Percentiles rank a stretch among this genome's conserved stretches.
These are phyloP conservation scores for Falco punctatus DNA, from an alignment of 2,113 vertebrate genomes.

Conservation along the genomic window DNA sequence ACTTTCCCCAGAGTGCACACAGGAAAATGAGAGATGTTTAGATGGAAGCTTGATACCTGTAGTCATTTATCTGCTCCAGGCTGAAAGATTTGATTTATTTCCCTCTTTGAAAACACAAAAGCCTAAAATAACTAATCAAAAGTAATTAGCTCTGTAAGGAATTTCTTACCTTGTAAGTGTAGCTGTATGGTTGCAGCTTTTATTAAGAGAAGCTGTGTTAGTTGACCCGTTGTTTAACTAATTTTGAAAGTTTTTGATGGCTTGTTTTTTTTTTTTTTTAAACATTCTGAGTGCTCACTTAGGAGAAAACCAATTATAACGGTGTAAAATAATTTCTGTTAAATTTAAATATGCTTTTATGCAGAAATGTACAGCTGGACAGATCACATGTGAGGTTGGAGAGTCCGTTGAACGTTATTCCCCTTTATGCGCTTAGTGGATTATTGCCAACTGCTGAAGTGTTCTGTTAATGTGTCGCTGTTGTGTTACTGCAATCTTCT, in stretches of 20 bases:
- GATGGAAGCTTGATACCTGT: neutral
- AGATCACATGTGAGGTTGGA: neutral
- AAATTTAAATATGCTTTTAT: neutral
- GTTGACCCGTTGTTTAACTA: neutral
- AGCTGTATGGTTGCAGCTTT: neutral
- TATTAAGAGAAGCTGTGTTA: neutral
- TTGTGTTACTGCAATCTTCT: neutral
- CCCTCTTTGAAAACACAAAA: neutral
- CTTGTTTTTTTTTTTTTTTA: neutral
- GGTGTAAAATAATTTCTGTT: neutral
- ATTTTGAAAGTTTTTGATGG: neutral
- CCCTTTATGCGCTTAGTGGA: neutral
- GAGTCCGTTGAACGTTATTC: neutral
- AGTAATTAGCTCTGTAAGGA: neutral
- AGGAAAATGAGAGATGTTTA: neutral
- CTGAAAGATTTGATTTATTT: neutral
- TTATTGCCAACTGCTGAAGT: neutral
- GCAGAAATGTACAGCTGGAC: neutral
- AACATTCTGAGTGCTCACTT: neutral
- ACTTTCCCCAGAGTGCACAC: fast-evolving
- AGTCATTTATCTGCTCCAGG: neutral
- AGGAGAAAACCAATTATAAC: neutral
- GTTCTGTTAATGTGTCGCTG: neutral
- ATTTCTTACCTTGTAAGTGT: neutral
- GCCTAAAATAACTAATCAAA: neutral